Base-by-base conservation (phyloP, 1,140 invertebrate genomes). In the Lordiphosa collinella region DNA sequence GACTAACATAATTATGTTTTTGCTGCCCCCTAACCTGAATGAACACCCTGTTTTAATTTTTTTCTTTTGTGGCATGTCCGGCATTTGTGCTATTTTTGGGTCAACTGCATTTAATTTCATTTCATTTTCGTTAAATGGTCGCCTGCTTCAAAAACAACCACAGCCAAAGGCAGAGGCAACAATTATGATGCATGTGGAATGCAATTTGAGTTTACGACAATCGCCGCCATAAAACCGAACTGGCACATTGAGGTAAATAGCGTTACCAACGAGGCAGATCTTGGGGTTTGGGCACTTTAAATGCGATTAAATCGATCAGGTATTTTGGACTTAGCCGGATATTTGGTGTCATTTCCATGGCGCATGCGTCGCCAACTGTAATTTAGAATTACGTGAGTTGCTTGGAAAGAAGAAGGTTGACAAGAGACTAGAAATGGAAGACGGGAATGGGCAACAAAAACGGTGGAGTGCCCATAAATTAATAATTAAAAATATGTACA, bases 21-120 rank as follows among this genome's bases (percentile, higher is more conserved):
- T 4, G n/a, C 14, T 14, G 4, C 8, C 3, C 46, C 18, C 13
- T 8, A 9, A 32, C 5, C 5, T 6, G 4, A 29, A 25, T 6
- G 4, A 29, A 25, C 5, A 25, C 43, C 22, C 3, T 49, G 22
- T 61, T 34, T 40, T 32, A 11, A n/a, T 58, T n/a, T 11, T n/a
- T 11, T 46, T 25, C 36, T 50, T 18, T 46, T 52, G 53, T 46
- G 18, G 46, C 38, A 14, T 36, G 35, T 18, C 16, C 16, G 22
- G 54, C 54, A 53, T 67, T 54, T 41, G 63, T 55, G 53, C 57
- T 71, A 72, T 71, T 82, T 80, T 76, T 84, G 55, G 76, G 76
- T 84, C 76, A 80, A 71, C 66, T 82, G 78, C 71, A 72, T 82
- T 82, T 75, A 71, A 82, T 82, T 80, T 75, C 61, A 57, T 56